These are phyloP conservation scores for Patella depressa DNA, from an alignment of 2,888 invertebrate species.

Conservation along the genomic window DNA sequence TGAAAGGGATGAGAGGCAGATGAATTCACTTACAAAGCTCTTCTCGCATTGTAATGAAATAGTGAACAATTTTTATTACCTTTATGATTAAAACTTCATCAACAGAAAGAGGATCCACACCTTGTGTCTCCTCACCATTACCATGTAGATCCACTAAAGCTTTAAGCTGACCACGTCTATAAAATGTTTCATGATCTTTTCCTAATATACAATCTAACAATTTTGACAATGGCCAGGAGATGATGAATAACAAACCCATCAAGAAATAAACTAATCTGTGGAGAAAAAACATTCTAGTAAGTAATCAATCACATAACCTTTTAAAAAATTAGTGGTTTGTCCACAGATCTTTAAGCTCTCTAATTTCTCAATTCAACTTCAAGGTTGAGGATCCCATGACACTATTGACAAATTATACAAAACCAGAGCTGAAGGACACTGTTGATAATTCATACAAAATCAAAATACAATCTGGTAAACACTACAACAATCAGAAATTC, in stretches of 20 bases:
- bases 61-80: constrained; percentile 40
- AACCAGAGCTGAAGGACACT: neutral
- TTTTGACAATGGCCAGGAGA: constrained; percentile 69
- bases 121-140: constrained; percentile 19
- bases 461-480: neutral
- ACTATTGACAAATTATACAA: neutral
- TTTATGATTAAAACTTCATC: constrained; percentile 70
- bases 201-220: constrained; percentile 68
- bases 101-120: constrained; percentile 49
- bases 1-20: too few species aligned
- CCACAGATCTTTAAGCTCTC: neutral
- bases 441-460: neutral
- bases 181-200: constrained; percentile 66
- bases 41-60: too few species aligned
- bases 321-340: neutral
- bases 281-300: neutral
- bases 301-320: neutral
- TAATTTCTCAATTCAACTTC: neutral
- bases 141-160: constrained; percentile 69
- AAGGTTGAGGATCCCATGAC: neutral
- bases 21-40: too few species aligned
- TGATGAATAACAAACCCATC: constrained; percentile 64
- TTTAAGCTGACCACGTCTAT: constrained; percentile 65
- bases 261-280: constrained; percentile 66
- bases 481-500: neutral